Evolutionary conservation across 2,888 invertebrate genomes (phyloP).

Genomic region (Rugalucina vietnamica): DNA sequence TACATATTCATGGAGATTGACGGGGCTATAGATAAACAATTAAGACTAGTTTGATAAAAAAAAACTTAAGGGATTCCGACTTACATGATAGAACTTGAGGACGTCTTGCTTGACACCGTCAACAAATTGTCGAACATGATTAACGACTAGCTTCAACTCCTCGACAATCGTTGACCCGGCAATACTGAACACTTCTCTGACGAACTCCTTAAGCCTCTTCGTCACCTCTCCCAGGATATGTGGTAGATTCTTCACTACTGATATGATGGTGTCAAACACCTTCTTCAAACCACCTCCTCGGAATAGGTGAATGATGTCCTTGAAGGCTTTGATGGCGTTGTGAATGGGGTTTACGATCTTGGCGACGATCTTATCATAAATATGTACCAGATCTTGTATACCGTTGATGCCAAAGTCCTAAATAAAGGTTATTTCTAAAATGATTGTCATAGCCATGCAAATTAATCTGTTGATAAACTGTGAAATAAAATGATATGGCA

Average conservation of each 20-base stretch:
- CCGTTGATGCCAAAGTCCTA: slow-evolving; percentile 70
- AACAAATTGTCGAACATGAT: slow-evolving; percentile 38
- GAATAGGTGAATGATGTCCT: slow-evolving; percentile 51
- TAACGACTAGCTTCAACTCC: slow-evolving; percentile 43
- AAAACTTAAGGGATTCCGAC: too few relatives aligned
- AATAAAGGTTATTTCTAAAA: too few relatives aligned
- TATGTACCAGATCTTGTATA: slow-evolving; percentile 59
- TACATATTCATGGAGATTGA: too few relatives aligned
- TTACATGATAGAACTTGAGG: slow-evolving; percentile 53
- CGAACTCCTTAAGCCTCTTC: slow-evolving; percentile 26
- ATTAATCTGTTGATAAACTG: too few relatives aligned
- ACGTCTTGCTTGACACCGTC: slow-evolving; percentile 50
- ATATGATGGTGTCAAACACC: slow-evolving; percentile 28
- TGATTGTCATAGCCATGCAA: too few relatives aligned
- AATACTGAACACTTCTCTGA: slow-evolving; percentile 39
- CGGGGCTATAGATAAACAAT: too few relatives aligned
- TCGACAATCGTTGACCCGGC: slow-evolving; percentile 41
- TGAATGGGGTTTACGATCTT: slow-evolving; percentile 60
- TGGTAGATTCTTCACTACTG: slow-evolving; percentile 46
- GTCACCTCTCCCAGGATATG: slow-evolving; percentile 45
- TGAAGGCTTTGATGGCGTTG: slow-evolving; percentile 52
- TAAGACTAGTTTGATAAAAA: too few relatives aligned
- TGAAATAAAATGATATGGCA: too few relatives aligned
- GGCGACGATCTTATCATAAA: slow-evolving; percentile 62
- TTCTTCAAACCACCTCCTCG: slow-evolving; percentile 38